phyloP scores from a whole-genome alignment of 2,113 vertebrate species.

The Lasiurus borealis region DNA sequence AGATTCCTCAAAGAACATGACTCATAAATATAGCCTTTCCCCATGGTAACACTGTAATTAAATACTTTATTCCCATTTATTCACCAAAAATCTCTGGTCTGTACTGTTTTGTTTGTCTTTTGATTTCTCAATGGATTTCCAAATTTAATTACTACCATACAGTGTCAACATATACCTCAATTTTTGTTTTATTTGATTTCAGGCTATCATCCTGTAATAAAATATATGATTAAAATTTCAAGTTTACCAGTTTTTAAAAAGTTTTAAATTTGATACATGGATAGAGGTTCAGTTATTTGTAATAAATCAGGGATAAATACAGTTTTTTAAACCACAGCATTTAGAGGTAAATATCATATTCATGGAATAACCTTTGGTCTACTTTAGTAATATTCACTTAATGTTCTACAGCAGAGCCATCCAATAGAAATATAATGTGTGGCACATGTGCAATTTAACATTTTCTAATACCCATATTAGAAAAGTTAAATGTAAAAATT shows the following conservation, averaged over 20 bases:
- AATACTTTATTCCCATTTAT: neutral
- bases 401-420: neutral
- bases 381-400: neutral
- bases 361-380: neutral
- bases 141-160: neutral
- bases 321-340: neutral
- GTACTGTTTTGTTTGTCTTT: neutral
- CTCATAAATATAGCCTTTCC: neutral
- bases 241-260: constrained; percentile 2
- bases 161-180: neutral
- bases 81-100: neutral
- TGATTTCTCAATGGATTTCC: neutral
- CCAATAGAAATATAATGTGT: neutral
- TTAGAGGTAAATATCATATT: constrained; percentile 26
- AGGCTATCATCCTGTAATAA: constrained; percentile 2
- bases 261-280: constrained; percentile 1
- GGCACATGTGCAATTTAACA: neutral
- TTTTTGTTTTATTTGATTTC: neutral
- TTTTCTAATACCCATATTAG: neutral
- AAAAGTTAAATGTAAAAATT: neutral
- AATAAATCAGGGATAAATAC: neutral
- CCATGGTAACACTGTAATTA: neutral
- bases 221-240: constrained; percentile 26
- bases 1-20: neutral
- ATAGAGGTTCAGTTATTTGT: neutral